phyloP scores from a whole-genome alignment of 1,140 invertebrate species.

The Pantala flavescens region DNA sequence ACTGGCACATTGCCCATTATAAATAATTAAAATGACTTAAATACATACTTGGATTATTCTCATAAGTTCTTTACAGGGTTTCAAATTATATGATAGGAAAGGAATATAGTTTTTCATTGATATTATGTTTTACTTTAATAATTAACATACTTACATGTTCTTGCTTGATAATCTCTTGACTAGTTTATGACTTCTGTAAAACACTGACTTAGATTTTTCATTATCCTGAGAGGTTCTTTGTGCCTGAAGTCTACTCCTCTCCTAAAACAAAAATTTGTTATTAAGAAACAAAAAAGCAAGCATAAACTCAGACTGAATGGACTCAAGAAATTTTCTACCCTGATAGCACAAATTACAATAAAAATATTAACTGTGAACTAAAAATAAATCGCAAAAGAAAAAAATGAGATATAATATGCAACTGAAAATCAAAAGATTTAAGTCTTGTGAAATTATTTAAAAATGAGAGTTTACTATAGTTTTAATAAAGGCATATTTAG shows the following conservation, averaged over 20 bases:
- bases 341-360: not conserved
- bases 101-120: too few relatives aligned
- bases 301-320: too few relatives aligned
- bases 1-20: too few relatives aligned
- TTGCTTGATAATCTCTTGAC: constrained; percentile 69
- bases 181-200: constrained; percentile 59
- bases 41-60: not conserved
- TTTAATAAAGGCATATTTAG: too few relatives aligned
- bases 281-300: constrained; percentile 14
- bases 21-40: not conserved
- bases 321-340: too few relatives aligned
- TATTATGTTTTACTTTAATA: too few relatives aligned
- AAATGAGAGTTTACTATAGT: too few relatives aligned
- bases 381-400: too few relatives aligned
- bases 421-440: too few relatives aligned
- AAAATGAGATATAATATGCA: too few relatives aligned
- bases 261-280: constrained; percentile 27
- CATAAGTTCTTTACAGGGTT: not conserved
- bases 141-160: constrained; percentile 57
- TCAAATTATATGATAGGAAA: not conserved
- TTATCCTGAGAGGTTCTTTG: constrained; percentile 46
- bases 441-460: too few relatives aligned
- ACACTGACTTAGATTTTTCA: constrained; percentile 53
- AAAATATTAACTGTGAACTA: too few relatives aligned
- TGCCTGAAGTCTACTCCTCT: constrained; percentile 48